A percentile compares a stretch with the other conserved stretches of the same genome.
Evolutionary conservation across 2,113 vertebrate species (phyloP).

Genomic region (Origma solitaria): DNA sequence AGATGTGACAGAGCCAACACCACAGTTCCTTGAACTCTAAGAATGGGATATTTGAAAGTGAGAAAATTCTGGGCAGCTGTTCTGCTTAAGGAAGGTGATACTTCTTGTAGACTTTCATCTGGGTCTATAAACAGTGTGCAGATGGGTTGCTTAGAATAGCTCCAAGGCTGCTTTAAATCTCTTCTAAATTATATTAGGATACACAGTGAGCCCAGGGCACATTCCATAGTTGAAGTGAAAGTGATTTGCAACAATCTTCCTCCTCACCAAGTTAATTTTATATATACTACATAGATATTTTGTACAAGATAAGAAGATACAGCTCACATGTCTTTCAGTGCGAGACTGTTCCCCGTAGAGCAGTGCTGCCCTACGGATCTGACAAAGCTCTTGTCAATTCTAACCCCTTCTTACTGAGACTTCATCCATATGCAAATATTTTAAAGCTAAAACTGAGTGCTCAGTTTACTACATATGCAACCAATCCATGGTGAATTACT

Average conservation of each 20-base stretch:
- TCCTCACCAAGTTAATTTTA: background rate
- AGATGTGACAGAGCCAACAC: background rate
- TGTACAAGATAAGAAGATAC: background rate
- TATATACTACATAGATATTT: background rate
- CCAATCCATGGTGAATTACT: background rate
- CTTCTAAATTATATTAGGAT: background rate
- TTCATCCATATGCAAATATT: conserved; percentile 17
- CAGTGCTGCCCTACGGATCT: background rate
- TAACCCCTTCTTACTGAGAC: background rate
- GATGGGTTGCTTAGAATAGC: background rate
- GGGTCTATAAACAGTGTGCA: background rate
- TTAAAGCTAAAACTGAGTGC: background rate
- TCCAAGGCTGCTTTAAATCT: background rate
- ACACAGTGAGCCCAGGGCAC: background rate
- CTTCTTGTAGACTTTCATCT: background rate
- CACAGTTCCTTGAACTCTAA: background rate
- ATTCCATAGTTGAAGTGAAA: background rate
- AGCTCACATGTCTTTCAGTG: background rate
- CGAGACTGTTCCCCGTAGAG: background rate
- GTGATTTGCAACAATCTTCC: background rate
- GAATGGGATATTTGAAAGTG: background rate
- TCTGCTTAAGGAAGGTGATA: background rate
- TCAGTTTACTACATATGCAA: conserved; percentile 3
- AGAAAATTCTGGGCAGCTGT: background rate
- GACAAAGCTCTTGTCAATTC: background rate